Conservation (phyloP, 2,113 vertebrate species). For the Chroicocephalus ridibundus region DNA sequence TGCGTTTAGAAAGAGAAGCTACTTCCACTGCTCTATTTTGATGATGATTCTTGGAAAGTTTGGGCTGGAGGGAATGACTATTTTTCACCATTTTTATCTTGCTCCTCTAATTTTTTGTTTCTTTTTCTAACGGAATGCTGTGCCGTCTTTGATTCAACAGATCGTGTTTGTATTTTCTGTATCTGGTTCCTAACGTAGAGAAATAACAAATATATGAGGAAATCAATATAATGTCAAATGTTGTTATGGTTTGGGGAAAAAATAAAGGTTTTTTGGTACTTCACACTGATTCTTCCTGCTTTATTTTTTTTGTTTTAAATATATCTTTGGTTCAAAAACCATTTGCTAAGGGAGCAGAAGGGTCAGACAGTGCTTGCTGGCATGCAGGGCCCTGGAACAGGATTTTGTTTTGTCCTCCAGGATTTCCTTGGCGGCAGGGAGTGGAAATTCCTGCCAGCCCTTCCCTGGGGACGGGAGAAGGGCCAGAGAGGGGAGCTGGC, state of each 20-base stretch:
- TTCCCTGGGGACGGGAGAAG: neutral
- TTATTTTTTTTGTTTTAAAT: neutral
- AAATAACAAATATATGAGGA: conserved; percentile 74
- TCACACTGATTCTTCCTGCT: neutral
- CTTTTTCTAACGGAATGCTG: conserved; percentile 68
- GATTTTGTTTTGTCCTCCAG: neutral
- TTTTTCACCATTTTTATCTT: conserved; percentile 59
- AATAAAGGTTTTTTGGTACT: conserved; percentile 73
- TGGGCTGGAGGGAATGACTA: conserved; percentile 47
- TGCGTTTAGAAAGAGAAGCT: conserved; percentile 60
- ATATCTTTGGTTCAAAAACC: neutral
- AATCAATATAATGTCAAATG: conserved; percentile 75
- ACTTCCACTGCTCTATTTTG: conserved; percentile 67
- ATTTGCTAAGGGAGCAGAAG: neutral
- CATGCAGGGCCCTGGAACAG: neutral
- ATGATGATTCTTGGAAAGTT: conserved; percentile 62
- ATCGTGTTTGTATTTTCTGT: conserved; percentile 75
- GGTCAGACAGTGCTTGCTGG: neutral
- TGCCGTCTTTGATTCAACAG: conserved; percentile 63
- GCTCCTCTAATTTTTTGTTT: conserved; percentile 55
- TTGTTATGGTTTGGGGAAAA: conserved; percentile 60
- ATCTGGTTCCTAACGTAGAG: conserved; percentile 73
- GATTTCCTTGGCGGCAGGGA: neutral
- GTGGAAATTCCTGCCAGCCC: neutral
- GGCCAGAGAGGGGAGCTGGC: neutral